Evolutionary conservation across 64 coral and sea anemone genomes (phyloP).

Genomic region (Pocillopora verrucosa): DNA sequence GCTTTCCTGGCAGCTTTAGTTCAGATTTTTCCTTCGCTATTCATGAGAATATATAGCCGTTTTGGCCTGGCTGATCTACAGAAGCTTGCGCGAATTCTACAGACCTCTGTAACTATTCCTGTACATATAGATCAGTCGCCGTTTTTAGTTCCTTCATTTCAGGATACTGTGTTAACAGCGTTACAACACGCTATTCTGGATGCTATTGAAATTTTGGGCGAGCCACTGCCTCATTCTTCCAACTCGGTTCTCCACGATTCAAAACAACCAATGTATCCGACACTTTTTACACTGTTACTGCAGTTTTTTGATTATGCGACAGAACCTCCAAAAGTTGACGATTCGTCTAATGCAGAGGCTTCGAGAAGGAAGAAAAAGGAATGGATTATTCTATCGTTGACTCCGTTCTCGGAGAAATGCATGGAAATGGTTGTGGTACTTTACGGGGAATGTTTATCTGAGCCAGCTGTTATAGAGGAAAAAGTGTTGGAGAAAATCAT

Average conservation of each 20-base stretch:
- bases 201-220: constrained; percentile 78
- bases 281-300: constrained; percentile 72
- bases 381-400: constrained; percentile 75
- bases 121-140: constrained; percentile 83
- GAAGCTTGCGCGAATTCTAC: constrained; percentile 82
- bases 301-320: constrained; percentile 76
- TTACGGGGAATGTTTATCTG: constrained; percentile 68
- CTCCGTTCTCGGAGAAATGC: constrained; percentile 92
- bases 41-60: constrained; percentile 85
- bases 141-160: constrained; percentile 83
- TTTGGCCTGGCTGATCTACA: constrained; percentile 97
- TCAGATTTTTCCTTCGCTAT: constrained; percentile 87
- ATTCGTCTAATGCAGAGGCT: constrained; percentile 26
- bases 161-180: constrained; percentile 79
- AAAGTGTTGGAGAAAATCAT: constrained; percentile 94
- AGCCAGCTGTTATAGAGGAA: constrained; percentile 81
- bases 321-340: constrained; percentile 54
- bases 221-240: constrained; percentile 59
- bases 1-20: constrained; percentile 80
- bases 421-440: constrained; percentile 64
- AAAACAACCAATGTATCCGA: constrained; percentile 96
- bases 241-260: constrained; percentile 80
- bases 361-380: constrained; percentile 65
- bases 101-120: constrained; percentile 67
- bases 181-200: constrained; percentile 87